phyloP scores from a whole-genome alignment of 2,888 invertebrate species.

The Plusia festucae region DNA sequence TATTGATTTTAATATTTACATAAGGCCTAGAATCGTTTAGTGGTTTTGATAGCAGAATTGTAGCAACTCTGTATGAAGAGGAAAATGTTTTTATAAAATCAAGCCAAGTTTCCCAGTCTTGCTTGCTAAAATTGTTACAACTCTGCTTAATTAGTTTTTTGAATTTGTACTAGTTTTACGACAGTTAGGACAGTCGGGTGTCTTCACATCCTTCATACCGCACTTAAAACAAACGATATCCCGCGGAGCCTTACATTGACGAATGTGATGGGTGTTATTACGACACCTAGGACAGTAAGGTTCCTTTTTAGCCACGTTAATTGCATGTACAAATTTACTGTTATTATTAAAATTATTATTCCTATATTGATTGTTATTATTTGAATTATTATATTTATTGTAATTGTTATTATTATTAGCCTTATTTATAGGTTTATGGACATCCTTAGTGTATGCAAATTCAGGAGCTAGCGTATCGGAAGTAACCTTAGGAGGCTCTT shows the following conservation, averaged over 20 bases:
- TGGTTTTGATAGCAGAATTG: neutral
- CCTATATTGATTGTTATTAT: too few relatives aligned
- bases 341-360: too few relatives aligned
- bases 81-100: neutral
- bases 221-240: conserved; percentile 23
- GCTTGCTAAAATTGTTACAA: neutral
- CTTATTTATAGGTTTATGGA: too few relatives aligned
- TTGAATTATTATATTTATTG: too few relatives aligned
- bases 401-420: too few relatives aligned
- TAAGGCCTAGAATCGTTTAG: too few relatives aligned
- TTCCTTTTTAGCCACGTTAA: neutral
- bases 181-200: neutral
- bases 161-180: neutral
- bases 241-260: conserved; percentile 5
- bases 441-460: too few relatives aligned
- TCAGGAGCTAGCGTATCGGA: too few relatives aligned
- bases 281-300: neutral
- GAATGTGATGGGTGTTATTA: neutral
- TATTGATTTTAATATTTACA: too few relatives aligned
- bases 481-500: neutral
- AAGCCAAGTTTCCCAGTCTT: neutral
- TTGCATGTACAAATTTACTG: neutral
- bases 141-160: neutral
- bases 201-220: conserved; percentile 12
- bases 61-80: conserved; percentile 8